phyloP scores from a whole-genome alignment of 2,888 invertebrate genomes.

The Melipona beecheii region DNA sequence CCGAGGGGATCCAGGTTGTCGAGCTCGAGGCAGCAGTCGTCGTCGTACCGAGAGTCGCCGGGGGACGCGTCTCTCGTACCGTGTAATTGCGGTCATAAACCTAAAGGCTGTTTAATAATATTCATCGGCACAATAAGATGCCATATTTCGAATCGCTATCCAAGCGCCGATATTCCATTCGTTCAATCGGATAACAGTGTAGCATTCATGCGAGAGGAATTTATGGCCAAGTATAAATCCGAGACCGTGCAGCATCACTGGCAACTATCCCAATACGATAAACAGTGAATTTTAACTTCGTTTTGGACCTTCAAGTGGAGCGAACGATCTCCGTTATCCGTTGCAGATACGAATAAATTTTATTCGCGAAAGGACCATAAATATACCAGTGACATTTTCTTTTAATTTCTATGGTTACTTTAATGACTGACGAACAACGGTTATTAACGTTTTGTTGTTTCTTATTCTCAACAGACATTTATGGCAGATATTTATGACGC shows the following conservation, averaged over 20 bases:
- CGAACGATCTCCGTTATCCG: neutral
- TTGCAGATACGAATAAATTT: too few species aligned
- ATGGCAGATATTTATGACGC: neutral
- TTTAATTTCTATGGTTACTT: neutral
- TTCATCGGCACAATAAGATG: constrained; percentile 49
- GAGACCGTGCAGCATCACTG: neutral
- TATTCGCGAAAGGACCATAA: too few species aligned
- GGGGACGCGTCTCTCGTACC: constrained; percentile 57
- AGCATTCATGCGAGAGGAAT: constrained; percentile 3
- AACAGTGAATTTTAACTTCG: neutral
- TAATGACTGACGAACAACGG: neutral
- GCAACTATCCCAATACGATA: neutral
- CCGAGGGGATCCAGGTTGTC: constrained; percentile 63
- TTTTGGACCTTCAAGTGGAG: neutral
- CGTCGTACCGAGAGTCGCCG: constrained; percentile 64
- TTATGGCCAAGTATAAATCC: neutral
- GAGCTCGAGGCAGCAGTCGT: constrained; percentile 56
- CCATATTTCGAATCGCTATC: neutral
- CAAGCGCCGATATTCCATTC: constrained; percentile 23
- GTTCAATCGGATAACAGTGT: constrained; percentile 20
- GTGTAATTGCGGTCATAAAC: constrained; percentile 62
- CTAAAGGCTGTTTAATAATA: constrained; percentile 65
- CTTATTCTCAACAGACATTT: neutral
- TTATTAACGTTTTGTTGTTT: neutral
- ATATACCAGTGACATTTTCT: too few species aligned